Base-by-base conservation (phyloP, 1,140 invertebrate species). In the Zaprionus ornatus region DNA sequence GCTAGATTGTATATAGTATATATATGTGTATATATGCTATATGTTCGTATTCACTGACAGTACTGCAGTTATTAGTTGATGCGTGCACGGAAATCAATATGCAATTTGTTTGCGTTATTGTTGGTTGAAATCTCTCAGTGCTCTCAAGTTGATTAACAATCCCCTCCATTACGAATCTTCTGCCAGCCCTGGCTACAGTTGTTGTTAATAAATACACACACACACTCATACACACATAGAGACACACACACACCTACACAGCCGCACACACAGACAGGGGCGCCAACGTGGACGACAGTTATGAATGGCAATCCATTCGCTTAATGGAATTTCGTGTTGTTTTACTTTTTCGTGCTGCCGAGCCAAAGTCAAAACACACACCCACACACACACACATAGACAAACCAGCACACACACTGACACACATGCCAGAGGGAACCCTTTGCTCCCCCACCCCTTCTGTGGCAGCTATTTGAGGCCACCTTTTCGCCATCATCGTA, bases 231-330 rank as follows among this genome's bases (percentile, higher is more conserved):
- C 6, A 19, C 7, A 48, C 15, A 25, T n/a, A 59, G 42, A 82
- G 45, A 35, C 19, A 29, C 19, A 82, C 62, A 57, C n/a, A 62
- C 9, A 55, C 37, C 19, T 3, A 42, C 25, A 59, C 32, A 56
- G 29, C 64, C 29, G 9, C 32, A 65, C 27, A 62, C 5, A 57
- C 17, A 71, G 61, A 65, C 35, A 15, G 54, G 55, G 45, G 77
- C 62, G 55, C 59, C 27, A 40, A 35, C 59, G 27, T 35, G 29
- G 73, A 72, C 72, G 82, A 90, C 82, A 86, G 80, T 91, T 91
- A 91, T 91, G 87, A 91, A 91, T 87, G 82, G 83, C 75, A 84
- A 91, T 80, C 80, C 87, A 91, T 91, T 84, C 87, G 76, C 80
- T 87, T 91, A 91, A 91, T 91, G 83, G 79, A 91, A 87, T 88